These are phyloP conservation scores for Megalurothrips usitatus DNA, from an alignment of 2,888 invertebrate species.

Conservation along the genomic window DNA sequence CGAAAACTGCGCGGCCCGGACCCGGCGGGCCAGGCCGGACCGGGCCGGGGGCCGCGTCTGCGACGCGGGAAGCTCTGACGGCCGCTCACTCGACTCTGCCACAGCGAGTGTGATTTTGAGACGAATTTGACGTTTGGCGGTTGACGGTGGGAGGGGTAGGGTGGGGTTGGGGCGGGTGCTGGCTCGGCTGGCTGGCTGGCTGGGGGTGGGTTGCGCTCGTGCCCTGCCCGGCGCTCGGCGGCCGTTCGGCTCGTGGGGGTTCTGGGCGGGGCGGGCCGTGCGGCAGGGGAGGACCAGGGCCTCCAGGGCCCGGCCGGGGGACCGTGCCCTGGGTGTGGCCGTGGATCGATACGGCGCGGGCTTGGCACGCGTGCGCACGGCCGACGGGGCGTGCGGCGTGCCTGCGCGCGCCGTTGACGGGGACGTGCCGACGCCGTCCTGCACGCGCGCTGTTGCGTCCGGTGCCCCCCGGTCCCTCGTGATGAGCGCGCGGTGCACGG, in stretches of 20 bases:
- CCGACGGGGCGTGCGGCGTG: not conserved
- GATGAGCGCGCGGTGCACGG: too few species aligned
- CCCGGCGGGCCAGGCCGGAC: constrained; percentile 28
- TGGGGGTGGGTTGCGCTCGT: not conserved
- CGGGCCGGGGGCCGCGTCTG: constrained; percentile 36
- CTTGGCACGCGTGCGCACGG: constrained; percentile 36
- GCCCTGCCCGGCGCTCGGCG: not conserved
- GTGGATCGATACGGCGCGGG: constrained; percentile 30
- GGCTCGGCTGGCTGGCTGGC: not conserved
- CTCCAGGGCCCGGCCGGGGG: constrained; percentile 39
- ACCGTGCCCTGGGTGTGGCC: constrained; percentile 35
- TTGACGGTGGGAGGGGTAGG: constrained; percentile 35
- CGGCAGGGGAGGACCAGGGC: constrained; percentile 37
- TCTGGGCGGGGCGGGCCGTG: constrained; percentile 34
- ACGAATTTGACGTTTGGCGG: not conserved
- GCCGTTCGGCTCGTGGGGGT: not conserved
- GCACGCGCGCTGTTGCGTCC: not conserved
- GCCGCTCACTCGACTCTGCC: not conserved
- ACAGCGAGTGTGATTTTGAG: not conserved
- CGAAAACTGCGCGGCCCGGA: too few species aligned
- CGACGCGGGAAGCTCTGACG: not conserved
- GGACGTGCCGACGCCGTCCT: not conserved
- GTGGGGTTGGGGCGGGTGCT: not conserved
- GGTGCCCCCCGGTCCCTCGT: not conserved
- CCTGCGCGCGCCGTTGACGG: not conserved